Conservation (phyloP, 2,113 vertebrate species). For the Orycteropus afer region DNA sequence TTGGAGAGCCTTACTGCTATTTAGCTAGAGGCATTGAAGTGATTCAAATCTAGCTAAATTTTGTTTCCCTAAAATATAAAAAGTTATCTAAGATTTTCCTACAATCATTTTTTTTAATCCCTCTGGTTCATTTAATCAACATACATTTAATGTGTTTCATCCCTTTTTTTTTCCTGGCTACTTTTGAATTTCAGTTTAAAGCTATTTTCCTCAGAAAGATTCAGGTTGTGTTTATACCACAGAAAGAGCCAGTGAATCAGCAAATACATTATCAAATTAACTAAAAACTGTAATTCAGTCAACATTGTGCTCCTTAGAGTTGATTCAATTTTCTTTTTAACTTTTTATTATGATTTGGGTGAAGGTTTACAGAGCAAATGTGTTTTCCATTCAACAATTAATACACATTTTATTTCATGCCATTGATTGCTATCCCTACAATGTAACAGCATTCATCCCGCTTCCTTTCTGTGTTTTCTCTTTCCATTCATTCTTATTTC, state of each 20-base stretch:
- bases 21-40: background rate
- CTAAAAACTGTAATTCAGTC: background rate
- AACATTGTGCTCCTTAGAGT: background rate
- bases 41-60: background rate
- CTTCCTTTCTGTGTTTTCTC: too few relatives aligned
- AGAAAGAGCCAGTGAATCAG: background rate
- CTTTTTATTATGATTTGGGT: too few relatives aligned
- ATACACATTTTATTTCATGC: too few relatives aligned
- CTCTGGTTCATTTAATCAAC: constrained; percentile 5
- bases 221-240: background rate
- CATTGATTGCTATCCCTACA: too few relatives aligned
- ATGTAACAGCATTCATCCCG: too few relatives aligned
- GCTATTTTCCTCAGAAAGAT: background rate
- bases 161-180: background rate
- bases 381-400: too few relatives aligned
- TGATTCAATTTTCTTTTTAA: background rate
- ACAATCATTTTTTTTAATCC: background rate
- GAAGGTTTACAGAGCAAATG: too few relatives aligned
- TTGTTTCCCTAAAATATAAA: background rate
- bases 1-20: background rate
- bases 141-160: constrained; percentile 13
- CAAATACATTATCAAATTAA: background rate
- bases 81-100: background rate
- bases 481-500: too few relatives aligned
- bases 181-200: constrained; percentile 11